Evolutionary conservation across 2,113 vertebrate species (phyloP).

Genomic region (Spea multiplicata): DNA sequence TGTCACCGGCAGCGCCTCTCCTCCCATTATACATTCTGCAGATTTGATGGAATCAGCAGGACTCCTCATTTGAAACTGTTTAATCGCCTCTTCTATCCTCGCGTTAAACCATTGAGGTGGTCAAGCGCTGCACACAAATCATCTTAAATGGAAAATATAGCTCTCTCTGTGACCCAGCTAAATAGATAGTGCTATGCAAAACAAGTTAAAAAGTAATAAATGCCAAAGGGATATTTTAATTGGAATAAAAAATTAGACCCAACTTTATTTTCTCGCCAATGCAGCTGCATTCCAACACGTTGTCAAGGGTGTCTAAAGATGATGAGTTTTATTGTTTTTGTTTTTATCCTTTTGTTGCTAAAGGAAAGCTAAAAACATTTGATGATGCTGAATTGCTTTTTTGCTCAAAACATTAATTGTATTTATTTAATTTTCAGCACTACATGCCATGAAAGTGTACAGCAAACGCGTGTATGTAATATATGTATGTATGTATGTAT

Average conservation of each 20-base stretch:
- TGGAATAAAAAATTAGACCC: conserved; percentile 83
- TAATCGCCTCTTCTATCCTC: conserved; percentile 85
- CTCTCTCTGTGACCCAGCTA: conserved; percentile 91
- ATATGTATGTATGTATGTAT: not conserved
- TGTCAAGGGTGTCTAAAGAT: conserved; percentile 67
- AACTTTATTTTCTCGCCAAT: conserved; percentile 71
- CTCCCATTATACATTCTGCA: conserved; percentile 98
- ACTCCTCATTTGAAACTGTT: conserved; percentile 91
- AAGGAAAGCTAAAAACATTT: conserved; percentile 51
- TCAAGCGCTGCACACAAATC: conserved; percentile 98
- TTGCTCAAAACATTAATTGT: not conserved
- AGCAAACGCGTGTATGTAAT: no score
- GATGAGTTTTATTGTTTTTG: conserved; percentile 59
- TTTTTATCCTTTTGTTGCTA: conserved; percentile 54
- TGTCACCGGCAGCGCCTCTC: conserved; percentile 84
- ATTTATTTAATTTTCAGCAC: not conserved
- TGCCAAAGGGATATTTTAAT: conserved; percentile 94
- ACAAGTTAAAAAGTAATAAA: conserved; percentile 96
- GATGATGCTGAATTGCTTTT: conserved; percentile 45
- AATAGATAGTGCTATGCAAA: conserved; percentile 87
- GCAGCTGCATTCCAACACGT: conserved; percentile 74
- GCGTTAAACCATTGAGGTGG: conserved; percentile 89
- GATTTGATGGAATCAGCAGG: conserved; percentile 98
- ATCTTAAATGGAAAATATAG: conserved; percentile 91
- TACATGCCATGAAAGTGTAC: not conserved